Conservation (phyloP, 2,113 vertebrate species). For the Vulpes vulpes region DNA sequence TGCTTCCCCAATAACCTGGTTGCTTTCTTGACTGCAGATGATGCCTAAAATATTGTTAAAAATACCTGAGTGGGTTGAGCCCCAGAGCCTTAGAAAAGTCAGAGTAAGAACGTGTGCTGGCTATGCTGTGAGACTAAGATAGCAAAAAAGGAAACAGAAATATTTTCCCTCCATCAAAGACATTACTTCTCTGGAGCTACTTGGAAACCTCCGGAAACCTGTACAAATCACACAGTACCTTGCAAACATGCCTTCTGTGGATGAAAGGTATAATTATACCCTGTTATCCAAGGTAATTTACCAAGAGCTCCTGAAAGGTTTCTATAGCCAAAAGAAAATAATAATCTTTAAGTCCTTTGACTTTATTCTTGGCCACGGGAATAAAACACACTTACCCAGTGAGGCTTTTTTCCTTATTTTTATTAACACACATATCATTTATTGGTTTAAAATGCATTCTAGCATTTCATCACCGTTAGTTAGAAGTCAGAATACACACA, state of each 20-base stretch:
- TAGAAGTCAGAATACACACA: not conserved
- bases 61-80: not conserved
- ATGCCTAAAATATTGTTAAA: not conserved
- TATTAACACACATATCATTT: not conserved
- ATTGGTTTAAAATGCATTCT: constrained; percentile 2
- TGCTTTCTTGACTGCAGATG: not conserved
- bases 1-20: not conserved
- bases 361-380: not conserved
- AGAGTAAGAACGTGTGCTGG: not conserved
- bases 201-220: not conserved
- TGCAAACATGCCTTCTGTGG: constrained; percentile 6
- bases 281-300: constrained; percentile 40
- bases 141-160: not conserved
- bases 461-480: not conserved
- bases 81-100: not conserved
- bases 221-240: constrained; percentile 32
- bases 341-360: constrained; percentile 2
- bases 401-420: not conserved
- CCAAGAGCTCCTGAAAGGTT: not conserved
- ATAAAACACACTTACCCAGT: constrained; percentile 1
- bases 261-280: constrained; percentile 21
- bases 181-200: not conserved
- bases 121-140: not conserved
- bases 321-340: constrained; percentile 51
- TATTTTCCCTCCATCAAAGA: constrained; percentile 12